Evolutionary conservation across 1,140 invertebrate genomes (phyloP).

Genomic region (Dysdera silvatica): DNA sequence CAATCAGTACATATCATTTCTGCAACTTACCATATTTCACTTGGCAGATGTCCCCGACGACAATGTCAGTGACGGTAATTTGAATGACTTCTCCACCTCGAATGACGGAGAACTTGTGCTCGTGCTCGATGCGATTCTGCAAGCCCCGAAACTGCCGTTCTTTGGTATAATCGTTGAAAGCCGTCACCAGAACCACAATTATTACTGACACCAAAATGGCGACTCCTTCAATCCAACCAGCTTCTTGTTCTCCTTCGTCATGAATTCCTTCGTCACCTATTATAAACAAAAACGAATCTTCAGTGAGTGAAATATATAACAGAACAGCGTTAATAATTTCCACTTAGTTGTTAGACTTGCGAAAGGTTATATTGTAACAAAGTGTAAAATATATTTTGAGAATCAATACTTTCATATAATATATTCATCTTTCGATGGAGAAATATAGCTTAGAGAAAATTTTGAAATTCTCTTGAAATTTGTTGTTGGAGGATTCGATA

Average conservation of each 20-base stretch:
- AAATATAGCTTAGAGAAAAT: too few relatives aligned
- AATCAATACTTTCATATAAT: too few relatives aligned
- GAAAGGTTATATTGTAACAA: too few relatives aligned
- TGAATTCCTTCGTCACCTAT: too few relatives aligned
- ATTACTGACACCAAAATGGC: constrained; percentile 96
- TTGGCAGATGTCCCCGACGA: constrained; percentile 97
- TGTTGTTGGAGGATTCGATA: too few relatives aligned
- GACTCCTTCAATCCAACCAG: constrained; percentile 96
- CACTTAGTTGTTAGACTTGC: too few relatives aligned
- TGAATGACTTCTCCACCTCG: constrained; percentile 83
- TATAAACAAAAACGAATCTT: too few relatives aligned
- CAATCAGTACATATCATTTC: neutral
- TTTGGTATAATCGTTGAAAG: constrained; percentile 99
- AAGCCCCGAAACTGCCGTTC: constrained; percentile 94
- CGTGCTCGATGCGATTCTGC: constrained; percentile 95
- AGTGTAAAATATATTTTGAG: too few relatives aligned
- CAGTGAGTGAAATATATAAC: too few relatives aligned
- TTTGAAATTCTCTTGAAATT: too few relatives aligned
- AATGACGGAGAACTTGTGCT: constrained; percentile 97
- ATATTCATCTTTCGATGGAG: too few relatives aligned
- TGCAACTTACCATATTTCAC: constrained; percentile 69
- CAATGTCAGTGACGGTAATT: constrained; percentile 91
- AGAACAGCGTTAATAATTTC: too few relatives aligned
- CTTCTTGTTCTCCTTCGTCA: constrained; percentile 76
- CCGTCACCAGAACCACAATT: constrained; percentile 95